Evolutionary conservation across 2,888 invertebrate genomes (phyloP), one percentile per base, ranked within the genome.

Genomic region (Watsonalla binaria): DNA sequence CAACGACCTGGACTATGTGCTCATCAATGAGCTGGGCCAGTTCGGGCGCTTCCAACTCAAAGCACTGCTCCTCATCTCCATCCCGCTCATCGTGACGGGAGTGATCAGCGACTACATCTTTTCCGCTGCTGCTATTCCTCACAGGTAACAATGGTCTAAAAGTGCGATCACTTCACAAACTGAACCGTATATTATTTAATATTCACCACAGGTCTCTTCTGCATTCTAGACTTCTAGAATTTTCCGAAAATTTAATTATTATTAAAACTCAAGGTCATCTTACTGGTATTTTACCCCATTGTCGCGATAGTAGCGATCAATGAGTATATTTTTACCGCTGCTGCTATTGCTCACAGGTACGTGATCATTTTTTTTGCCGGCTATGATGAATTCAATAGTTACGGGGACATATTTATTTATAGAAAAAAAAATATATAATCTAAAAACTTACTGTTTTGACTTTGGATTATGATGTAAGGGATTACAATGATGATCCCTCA

Each of bases 271-370:
- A 72, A 87, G 35, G 92, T 93, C 58, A 92, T 94, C 57, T 53
- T 89, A 45, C 77, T 95, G 55, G 92, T 94, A 47, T 88, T 93
- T 54, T 58, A 95, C 39, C 94, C 94, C 0, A 90, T 94, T 62
- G 84, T 94, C 55, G 92, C 94, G 75, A 92, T 94, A 2, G 93
- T 94, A 0, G 93, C 47, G 1, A 4, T 24, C 24, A 24, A 24
- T 24, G 24, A 24, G 24, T 95, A 93, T 69, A 93, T 95, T 54
- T 95, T 95, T 76, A 94, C 95, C 0, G 94, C 95, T 0, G 93
- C 93, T 53, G 92, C 93, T 56, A 83, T 94, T 47, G 88, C 92
- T 51, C 93, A 94, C 86, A 93, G 94, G 94, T 94, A 86, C 24
- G 24, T 24, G 24, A 24, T 2, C 24, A 24, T 24, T 24, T 24